A percentile compares a stretch with the other conserved stretches of the same genome.
Conservation (phyloP, 2,888 invertebrate genomes). For the Aproaerema taeniolella region DNA sequence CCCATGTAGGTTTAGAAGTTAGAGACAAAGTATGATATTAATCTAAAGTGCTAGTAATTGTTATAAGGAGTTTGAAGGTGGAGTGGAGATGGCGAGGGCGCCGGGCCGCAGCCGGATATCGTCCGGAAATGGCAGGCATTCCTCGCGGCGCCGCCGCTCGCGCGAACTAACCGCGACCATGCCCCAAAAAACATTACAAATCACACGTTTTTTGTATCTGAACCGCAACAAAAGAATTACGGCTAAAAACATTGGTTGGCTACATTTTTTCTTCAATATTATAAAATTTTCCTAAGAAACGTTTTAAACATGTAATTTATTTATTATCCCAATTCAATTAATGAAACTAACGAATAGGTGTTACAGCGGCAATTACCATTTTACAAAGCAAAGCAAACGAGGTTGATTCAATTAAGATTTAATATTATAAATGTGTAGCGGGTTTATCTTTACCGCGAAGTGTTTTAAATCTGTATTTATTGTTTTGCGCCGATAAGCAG, state of each 20-base stretch:
- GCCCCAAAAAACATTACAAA: slow-evolving; percentile 44
- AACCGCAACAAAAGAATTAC: slow-evolving; percentile 25
- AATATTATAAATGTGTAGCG: slow-evolving; percentile 33
- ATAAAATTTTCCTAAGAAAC: too few species aligned
- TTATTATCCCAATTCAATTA: too few species aligned
- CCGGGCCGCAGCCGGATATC: slow-evolving; percentile 62
- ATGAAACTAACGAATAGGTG: background rate
- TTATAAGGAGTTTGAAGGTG: slow-evolving; percentile 49
- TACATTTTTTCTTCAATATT: too few species aligned
- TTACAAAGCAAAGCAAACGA: slow-evolving; percentile 15
- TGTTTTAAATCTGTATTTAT: slow-evolving; percentile 64
- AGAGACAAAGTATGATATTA: background rate
- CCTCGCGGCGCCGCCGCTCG: slow-evolving; percentile 55
- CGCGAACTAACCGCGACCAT: slow-evolving; percentile 52
- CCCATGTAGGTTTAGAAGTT: slow-evolving; percentile 1
- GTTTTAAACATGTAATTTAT: too few species aligned
- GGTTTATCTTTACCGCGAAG: slow-evolving; percentile 56
- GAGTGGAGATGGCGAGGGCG: slow-evolving; percentile 43
- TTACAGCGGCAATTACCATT: background rate
- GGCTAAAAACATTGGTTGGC: too few species aligned
- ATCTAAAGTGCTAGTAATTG: slow-evolving; percentile 3
- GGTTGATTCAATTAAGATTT: slow-evolving; percentile 29
- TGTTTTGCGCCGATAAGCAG: slow-evolving; percentile 65
- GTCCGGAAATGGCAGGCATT: slow-evolving; percentile 75
- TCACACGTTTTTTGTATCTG: slow-evolving; percentile 28